Evolutionary conservation across 2,888 invertebrate species (phyloP), one percentile per base, ranked within the genome.

Genomic region (Linyphia triangularis): DNA sequence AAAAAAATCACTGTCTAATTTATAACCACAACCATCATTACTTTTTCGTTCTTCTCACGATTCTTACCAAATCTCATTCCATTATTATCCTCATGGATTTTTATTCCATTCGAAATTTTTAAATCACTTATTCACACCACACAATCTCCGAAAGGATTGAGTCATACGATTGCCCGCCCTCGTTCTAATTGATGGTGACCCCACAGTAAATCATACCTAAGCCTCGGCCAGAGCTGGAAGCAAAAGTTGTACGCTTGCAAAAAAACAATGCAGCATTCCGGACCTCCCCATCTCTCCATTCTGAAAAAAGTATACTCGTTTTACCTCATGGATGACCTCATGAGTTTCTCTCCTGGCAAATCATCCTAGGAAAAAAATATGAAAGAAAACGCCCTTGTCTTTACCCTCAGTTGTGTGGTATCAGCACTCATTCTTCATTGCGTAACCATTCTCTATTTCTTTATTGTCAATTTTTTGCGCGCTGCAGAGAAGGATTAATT

Each of bases 371-470:
- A 4, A 67, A 63, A 67, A 33, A n/a, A 13, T 22, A 13, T 43
- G 19, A 28, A 51, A 40, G 84, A 69, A 59, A 69, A 84, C 84
- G 84, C 84, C 84, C 75, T 77, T 59, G 57, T 59, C 13, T 40
- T 40, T 40, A 51, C 51, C 84, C 67, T 84, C 40, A 72, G 37
- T 19, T 51, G 33, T 43, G 57, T 33, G 22, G 59, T 43, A 37
- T 24, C 6, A 16, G 61, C 16, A 33, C 40, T 37, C 63, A 16
- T 40, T 37, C 37, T 63, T 4, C 57, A 28, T 73, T 30, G 22
- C 40, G 24, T 57, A 59, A 30, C 22, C 28, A 10, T 30, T 10
- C 5, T 37, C 43, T 43, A 57, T 57, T 30, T 73, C 16, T 33
- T 77, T 24, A 19, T 3, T 40, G n/a, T 43, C 43, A 43, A 9